Conservation (phyloP, 2,797 vertebrate species). For the Enteromius paludinosus region DNA sequence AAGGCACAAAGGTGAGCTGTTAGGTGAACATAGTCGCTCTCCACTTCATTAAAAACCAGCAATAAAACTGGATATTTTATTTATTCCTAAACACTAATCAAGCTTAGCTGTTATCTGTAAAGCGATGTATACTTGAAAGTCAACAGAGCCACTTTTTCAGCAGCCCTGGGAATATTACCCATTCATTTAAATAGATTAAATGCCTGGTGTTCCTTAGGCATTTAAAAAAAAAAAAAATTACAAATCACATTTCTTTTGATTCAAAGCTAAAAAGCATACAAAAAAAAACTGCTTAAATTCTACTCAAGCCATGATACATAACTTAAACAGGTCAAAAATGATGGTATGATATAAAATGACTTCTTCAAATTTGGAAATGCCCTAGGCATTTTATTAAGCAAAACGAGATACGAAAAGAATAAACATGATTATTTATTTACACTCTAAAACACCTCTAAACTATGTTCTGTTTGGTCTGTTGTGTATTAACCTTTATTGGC, state of each 20-base stretch:
- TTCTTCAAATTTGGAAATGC: not conserved
- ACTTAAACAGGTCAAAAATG: not conserved
- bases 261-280: not conserved
- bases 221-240: not conserved
- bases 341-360: not conserved
- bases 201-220: not conserved
- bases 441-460: not conserved
- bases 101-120: not conserved
- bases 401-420: not conserved
- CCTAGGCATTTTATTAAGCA: not conserved
- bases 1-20: not conserved
- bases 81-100: not conserved
- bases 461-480: not conserved
- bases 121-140: not conserved
- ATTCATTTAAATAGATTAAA: constrained; percentile 1
- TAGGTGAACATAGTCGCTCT: not conserved
- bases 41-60: not conserved
- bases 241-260: constrained; percentile 7
- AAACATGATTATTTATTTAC: not conserved
- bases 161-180: not conserved
- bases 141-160: not conserved
- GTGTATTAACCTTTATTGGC: not conserved
- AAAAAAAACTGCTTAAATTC: not conserved
- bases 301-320: not conserved
- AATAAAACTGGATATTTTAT: not conserved